Base-by-base conservation (phyloP, 2,888 invertebrate species). In the Geophilus truncorum region DNA sequence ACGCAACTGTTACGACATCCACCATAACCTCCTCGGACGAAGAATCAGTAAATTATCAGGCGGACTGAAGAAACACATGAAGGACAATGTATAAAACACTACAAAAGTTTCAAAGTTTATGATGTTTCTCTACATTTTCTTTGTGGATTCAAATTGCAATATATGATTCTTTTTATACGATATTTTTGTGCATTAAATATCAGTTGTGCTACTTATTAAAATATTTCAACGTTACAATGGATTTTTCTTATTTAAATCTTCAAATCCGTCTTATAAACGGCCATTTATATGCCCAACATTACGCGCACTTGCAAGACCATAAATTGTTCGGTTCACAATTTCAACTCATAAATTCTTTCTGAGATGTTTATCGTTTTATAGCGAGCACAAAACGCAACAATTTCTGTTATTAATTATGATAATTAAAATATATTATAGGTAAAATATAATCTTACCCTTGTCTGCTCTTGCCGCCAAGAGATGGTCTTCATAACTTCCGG, bases 1-100 rank as follows among this genome's bases (percentile, higher is more conserved):
- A 10, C 77, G 77, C 77, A 36, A 77, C 34, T 77, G 77, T 21
- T 77, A 34, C n/a, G 32, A 32, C 23, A 32, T 77, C 23, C 77
- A 77, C 34, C 70, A 70, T 25, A 70, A 10, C 6, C 10, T 70
- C 0, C 28, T 70, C 25, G 70, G 70, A 2, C 10, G 70, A 28
- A 70, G 23, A 6, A 70, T 28, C 1, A 70, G n/a, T 28, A 70
- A 70, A 70, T 10, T 70, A 4, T 70, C 70, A n/a, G 70, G 70
- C 0, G 28, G 28, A 70, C 25, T 23, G 25, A 70, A 70, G 28
- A 51, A 51, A 51, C 51, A 51, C 6, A 6, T 51, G 18, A 51
- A 51, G 21, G 51, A 51, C 1, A 51, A 51, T 45, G 45, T 45
- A 3, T 51, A 18, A 45, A 3, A n/a, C n/a, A n/a, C n/a, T 15